Evolutionary conservation across 1,140 invertebrate species (phyloP).

Genomic region (Tribolium madens): DNA sequence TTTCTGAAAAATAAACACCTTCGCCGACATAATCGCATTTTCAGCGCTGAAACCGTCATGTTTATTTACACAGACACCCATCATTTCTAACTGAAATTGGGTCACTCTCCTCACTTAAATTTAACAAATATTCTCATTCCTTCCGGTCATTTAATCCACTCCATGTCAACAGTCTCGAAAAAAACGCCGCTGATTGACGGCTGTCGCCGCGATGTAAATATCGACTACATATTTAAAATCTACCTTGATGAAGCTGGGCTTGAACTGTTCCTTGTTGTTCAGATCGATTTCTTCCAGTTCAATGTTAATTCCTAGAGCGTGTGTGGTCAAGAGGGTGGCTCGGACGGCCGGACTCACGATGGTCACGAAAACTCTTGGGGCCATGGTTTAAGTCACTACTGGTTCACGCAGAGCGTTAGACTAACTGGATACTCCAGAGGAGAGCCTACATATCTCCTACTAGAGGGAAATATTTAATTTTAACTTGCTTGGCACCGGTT

Average conservation of each 20-base stretch:
- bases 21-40: not conserved
- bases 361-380: slow-evolving; percentile 32
- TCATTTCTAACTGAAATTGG: not conserved
- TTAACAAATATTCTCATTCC: not conserved
- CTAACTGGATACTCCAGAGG: slow-evolving; percentile 27
- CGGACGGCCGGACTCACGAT: slow-evolving; percentile 14
- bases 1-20: not conserved
- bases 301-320: slow-evolving; percentile 25
- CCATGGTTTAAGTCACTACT: slow-evolving; percentile 17
- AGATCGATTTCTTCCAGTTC: slow-evolving; percentile 29
- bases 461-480: slow-evolving; percentile 43
- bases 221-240: not conserved
- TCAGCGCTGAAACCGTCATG: not conserved
- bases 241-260: slow-evolving; percentile 39
- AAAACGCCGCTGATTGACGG: not conserved
- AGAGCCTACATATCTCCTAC: slow-evolving; percentile 18
- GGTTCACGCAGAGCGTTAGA: not conserved
- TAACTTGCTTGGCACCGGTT: slow-evolving; percentile 43
- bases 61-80: not conserved
- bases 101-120: not conserved
- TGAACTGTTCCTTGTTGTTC: slow-evolving; percentile 32
- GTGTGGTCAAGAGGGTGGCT: slow-evolving; percentile 13
- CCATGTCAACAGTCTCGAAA: not conserved
- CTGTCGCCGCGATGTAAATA: not conserved
- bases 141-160: not conserved